Evolutionary conservation across 2,113 vertebrate genomes (phyloP).

Genomic region (Chionis minor): DNA sequence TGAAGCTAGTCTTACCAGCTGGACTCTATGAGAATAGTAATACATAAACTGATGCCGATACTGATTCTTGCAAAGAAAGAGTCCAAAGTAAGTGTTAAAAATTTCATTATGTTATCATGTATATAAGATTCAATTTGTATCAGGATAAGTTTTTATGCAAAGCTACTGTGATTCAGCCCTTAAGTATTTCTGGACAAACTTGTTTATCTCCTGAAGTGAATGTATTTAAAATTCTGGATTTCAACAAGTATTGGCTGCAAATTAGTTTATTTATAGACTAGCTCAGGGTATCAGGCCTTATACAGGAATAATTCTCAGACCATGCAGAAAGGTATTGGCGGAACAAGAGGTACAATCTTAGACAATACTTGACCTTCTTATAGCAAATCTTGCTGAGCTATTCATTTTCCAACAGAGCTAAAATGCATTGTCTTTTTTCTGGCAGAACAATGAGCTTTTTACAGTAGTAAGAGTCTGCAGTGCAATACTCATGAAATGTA

Average conservation of each 20-base stretch:
- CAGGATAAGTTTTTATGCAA: background rate
- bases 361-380: background rate
- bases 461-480: background rate
- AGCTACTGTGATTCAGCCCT: background rate
- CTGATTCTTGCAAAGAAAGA: background rate
- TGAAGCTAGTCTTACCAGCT: background rate
- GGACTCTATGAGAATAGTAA: background rate
- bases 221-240: background rate
- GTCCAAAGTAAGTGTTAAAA: background rate
- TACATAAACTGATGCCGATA: background rate
- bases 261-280: background rate
- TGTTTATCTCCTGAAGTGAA: background rate
- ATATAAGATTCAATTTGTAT: background rate
- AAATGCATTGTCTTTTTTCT: background rate
- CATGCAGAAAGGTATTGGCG: background rate
- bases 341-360: background rate
- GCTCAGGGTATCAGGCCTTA: background rate
- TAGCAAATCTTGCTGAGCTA: background rate
- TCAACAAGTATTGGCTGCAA: background rate
- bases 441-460: background rate
- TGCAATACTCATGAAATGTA: background rate
- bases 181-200: background rate
- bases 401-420: background rate
- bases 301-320: background rate
- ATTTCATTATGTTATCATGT: background rate